phyloP scores from a whole-genome alignment of 2,797 vertebrate genomes.

The Betta splendens region DNA sequence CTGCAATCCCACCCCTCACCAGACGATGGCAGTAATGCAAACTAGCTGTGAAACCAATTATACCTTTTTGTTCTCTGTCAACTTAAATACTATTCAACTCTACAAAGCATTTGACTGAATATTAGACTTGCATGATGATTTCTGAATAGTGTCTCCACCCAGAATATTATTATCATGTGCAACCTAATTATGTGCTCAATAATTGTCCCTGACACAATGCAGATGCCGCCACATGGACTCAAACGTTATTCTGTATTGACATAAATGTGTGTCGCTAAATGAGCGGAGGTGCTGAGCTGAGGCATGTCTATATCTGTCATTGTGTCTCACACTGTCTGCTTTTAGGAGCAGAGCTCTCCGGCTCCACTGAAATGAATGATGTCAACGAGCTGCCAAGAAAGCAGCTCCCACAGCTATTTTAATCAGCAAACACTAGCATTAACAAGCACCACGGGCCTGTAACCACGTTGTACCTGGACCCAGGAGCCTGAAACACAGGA shows the following conservation, averaged over 20 bases:
- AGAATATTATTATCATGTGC: background rate
- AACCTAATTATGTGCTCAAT: constrained; percentile 1
- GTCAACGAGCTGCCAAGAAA: constrained; percentile 61
- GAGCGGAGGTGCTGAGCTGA: constrained; percentile 29
- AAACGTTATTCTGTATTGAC: constrained; percentile 20
- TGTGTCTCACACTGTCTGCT: constrained; percentile 48
- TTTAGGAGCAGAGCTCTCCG: constrained; percentile 56
- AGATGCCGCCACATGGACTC: no score
- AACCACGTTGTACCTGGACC: constrained; percentile 55
- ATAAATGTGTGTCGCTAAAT: background rate
- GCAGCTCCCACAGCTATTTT: constrained; percentile 51
- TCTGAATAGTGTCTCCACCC: background rate
- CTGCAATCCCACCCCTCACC: no score
- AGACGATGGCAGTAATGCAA: no score
- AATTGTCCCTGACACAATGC: constrained; percentile 5
- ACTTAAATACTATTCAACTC: background rate
- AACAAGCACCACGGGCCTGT: constrained; percentile 55
- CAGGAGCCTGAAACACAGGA: constrained; percentile 48
- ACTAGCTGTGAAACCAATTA: no score
- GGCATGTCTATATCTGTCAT: constrained; percentile 70
- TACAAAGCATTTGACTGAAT: background rate
- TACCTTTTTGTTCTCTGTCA: no score
- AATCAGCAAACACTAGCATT: constrained; percentile 46
- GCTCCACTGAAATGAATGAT: constrained; percentile 49
- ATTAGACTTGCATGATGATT: background rate